phyloP scores from a whole-genome alignment of 2,797 vertebrate species.

The Rhodeus uyekii region DNA sequence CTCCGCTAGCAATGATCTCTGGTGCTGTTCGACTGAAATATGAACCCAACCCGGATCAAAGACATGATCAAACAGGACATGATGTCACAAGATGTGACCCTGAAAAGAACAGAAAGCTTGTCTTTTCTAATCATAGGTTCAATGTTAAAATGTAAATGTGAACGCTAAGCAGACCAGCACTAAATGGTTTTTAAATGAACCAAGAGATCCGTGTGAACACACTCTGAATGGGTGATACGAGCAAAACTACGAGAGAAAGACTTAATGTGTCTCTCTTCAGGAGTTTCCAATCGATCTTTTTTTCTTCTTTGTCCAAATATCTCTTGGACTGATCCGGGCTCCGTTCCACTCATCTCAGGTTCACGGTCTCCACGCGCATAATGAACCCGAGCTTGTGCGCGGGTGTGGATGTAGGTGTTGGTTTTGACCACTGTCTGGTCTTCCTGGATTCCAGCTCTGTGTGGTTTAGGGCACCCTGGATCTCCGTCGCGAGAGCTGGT shows the following conservation, averaged over 20 bases:
- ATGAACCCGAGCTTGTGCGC: constrained; percentile 36
- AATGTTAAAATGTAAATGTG: not conserved
- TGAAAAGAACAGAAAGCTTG: not conserved
- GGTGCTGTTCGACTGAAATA: not conserved
- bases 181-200: no score
- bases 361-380: constrained; percentile 28
- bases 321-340: constrained; percentile 39
- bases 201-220: not conserved
- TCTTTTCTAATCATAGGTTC: not conserved
- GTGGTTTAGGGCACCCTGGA: constrained; percentile 55
- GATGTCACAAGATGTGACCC: not conserved
- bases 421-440: constrained; percentile 55
- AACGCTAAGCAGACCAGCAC: not conserved
- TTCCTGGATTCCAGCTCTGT: constrained; percentile 55
- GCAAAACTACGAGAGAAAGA: not conserved
- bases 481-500: constrained; percentile 64
- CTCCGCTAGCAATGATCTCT: not conserved
- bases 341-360: constrained; percentile 28
- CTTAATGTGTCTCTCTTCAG: not conserved
- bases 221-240: not conserved
- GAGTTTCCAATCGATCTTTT: constrained; percentile 26
- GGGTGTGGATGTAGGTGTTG: constrained; percentile 47
- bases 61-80: no score
- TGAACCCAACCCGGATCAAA: not conserved
- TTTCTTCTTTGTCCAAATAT: constrained; percentile 25